Conservation (phyloP, 2,888 invertebrate species). For the Dryobotodes eremita region DNA sequence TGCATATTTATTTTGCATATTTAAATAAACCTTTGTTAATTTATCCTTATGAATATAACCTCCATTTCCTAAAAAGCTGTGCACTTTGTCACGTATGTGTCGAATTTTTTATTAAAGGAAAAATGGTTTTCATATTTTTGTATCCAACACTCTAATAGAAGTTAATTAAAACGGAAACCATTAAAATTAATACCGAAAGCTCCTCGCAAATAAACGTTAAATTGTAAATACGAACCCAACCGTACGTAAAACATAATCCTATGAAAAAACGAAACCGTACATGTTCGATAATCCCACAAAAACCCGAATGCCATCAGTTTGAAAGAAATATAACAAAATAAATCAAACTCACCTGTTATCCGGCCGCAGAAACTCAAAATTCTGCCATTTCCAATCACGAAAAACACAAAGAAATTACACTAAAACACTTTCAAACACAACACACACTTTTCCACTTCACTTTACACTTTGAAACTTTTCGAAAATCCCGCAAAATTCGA, state of each 20-base stretch:
- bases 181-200: not conserved
- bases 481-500: constrained; percentile 46
- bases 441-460: constrained; percentile 57
- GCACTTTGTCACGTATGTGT: not conserved
- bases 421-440: constrained; percentile 29
- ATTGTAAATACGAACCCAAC: not conserved
- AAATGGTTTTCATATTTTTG: not conserved
- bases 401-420: constrained; percentile 41
- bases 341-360: constrained; percentile 43
- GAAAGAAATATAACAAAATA: not conserved
- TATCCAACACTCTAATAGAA: too few relatives aligned
- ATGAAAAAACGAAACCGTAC: too few relatives aligned
- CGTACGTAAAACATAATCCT: too few relatives aligned
- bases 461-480: constrained; percentile 55
- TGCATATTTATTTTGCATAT: not conserved
- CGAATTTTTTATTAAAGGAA: not conserved
- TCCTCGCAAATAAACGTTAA: not conserved
- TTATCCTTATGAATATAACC: not conserved
- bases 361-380: constrained; percentile 35
- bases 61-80: not conserved
- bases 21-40: not conserved
- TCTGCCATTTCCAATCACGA: constrained; percentile 50
- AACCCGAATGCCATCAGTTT: not conserved
- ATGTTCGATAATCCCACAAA: not conserved
- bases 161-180: not conserved